phyloP scores from a whole-genome alignment of 2,797 vertebrate genomes.

The Rhinella marina region DNA sequence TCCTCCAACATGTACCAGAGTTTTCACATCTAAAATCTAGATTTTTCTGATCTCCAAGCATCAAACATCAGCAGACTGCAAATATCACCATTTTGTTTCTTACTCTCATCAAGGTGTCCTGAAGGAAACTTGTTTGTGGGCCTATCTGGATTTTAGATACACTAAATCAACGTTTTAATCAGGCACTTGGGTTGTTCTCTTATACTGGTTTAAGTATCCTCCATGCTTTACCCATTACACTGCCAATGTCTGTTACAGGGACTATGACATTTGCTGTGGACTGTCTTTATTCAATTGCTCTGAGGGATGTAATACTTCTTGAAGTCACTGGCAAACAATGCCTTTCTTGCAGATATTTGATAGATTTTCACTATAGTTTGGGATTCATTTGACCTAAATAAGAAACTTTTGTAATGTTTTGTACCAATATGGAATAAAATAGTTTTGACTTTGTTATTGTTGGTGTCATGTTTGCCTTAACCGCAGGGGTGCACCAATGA shows the following conservation, averaged over 20 bases:
- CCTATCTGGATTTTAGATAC: not conserved
- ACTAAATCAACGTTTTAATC: not conserved
- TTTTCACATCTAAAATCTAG: not conserved
- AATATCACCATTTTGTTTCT: not conserved
- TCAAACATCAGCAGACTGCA: not conserved
- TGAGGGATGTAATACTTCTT: not conserved
- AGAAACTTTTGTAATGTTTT: slow-evolving; percentile 31
- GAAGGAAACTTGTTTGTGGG: not conserved
- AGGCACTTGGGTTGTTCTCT: slow-evolving; percentile 3
- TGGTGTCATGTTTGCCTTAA: not conserved
- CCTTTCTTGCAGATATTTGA: not conserved
- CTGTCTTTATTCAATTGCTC: not conserved
- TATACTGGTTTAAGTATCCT: not conserved
- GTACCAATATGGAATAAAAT: slow-evolving; percentile 23
- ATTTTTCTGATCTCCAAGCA: not conserved
- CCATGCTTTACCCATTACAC: not conserved
- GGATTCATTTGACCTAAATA: not conserved
- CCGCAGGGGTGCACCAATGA: too few species aligned
- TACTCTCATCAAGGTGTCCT: not conserved
- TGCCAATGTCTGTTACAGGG: not conserved
- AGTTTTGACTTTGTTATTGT: not conserved
- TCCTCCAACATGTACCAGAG: not conserved
- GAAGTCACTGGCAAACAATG: not conserved
- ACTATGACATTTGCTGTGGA: not conserved
- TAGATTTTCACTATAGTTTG: not conserved